phyloP scores from a whole-genome alignment of 1,140 invertebrate species.

The Brachionus calyciflorus region DNA sequence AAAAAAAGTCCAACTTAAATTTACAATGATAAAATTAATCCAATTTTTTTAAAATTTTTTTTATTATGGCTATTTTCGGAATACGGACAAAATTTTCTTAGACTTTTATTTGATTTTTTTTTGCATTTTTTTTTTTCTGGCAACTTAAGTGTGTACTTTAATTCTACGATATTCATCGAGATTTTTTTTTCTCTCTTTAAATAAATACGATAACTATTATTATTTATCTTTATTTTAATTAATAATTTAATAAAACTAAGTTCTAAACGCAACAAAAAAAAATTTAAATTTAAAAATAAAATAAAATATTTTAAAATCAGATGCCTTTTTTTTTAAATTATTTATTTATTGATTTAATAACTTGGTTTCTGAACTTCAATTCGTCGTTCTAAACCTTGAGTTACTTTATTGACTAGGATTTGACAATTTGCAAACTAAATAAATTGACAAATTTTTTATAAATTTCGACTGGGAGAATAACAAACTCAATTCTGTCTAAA shows the following conservation, averaged over 20 bases:
- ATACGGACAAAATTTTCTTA: not conserved
- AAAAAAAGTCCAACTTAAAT: constrained; percentile 8
- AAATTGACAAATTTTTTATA: not conserved
- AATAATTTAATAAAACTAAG: constrained; percentile 29
- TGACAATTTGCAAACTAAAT: no score
- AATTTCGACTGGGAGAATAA: not conserved
- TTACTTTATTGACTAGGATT: no score
- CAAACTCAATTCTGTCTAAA: no score
- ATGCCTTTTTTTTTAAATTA: not conserved
- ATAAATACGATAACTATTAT: constrained; percentile 12
- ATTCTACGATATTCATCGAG: constrained; percentile 20
- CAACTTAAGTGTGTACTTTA: constrained; percentile 16
- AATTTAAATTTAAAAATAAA: constrained; percentile 14
- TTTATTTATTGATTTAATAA: not conserved
- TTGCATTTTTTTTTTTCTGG: constrained; percentile 11
- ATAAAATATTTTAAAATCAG: constrained; percentile 25
- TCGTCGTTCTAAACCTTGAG: no score
- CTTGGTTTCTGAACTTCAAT: no score
- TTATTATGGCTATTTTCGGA: constrained; percentile 25
- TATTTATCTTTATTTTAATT: constrained; percentile 6
- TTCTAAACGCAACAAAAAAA: constrained; percentile 4
- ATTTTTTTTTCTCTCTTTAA: not conserved
- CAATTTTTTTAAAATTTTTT: constrained; percentile 20
- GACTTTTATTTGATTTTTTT: constrained; percentile 27
- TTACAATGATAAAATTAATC: not conserved